phyloP scores from a whole-genome alignment of 2,888 invertebrate genomes.

The Antheraea yamamai region DNA sequence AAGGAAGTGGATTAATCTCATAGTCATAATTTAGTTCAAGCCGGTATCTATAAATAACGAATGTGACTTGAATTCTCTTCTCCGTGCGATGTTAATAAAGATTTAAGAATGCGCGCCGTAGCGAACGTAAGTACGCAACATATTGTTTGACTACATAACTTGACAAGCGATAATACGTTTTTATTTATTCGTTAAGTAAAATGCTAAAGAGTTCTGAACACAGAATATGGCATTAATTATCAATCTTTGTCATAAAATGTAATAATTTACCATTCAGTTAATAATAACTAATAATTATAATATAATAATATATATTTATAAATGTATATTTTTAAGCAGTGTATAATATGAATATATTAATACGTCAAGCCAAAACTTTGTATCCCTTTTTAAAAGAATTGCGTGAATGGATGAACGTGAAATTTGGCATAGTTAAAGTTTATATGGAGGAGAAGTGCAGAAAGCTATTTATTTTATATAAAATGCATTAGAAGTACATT shows the following conservation, averaged over 20 bases:
- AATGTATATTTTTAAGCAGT: too few species aligned
- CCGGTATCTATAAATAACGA: slow-evolving; percentile 10
- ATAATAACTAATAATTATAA: background rate
- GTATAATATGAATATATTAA: too few species aligned
- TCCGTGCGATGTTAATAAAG: slow-evolving; percentile 2
- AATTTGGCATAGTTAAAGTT: too few species aligned
- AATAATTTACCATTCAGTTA: background rate
- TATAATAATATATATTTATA: background rate
- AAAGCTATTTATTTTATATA: too few species aligned
- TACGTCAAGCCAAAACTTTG: too few species aligned
- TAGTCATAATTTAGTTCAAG: slow-evolving; percentile 6
- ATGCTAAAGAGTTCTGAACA: background rate
- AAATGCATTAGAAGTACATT: too few species aligned
- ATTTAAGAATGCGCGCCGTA: background rate
- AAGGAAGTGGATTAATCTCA: slow-evolving; percentile 14
- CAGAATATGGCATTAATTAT: background rate
- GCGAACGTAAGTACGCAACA: background rate
- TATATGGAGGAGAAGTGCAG: too few species aligned
- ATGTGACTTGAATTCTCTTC: slow-evolving; percentile 9
- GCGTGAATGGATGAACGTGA: too few species aligned
- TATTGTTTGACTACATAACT: background rate
- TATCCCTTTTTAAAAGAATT: too few species aligned
- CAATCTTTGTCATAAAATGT: background rate
- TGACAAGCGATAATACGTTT: background rate
- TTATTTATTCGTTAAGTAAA: background rate